Conservation (phyloP, 1,140 invertebrate species). For the Solenopsis invicta region DNA sequence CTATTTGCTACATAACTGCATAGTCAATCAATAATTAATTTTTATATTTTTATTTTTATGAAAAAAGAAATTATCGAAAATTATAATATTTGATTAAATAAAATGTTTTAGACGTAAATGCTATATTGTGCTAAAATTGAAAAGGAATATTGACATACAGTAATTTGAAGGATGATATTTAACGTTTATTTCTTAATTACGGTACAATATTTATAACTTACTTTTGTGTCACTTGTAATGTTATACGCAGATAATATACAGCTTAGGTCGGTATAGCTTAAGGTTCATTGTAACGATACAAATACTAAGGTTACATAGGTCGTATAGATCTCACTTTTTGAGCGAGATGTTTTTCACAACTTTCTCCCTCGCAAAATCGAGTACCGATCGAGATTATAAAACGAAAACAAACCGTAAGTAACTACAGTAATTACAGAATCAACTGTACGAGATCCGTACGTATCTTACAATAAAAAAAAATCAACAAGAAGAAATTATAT, state of each 20-base stretch:
- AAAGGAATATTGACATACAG: background rate
- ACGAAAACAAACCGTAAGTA: background rate
- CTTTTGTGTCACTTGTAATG: constrained; percentile 79
- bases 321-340: constrained; percentile 61
- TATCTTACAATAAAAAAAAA: background rate
- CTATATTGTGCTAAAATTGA: constrained; percentile 25
- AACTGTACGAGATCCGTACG: too few species aligned
- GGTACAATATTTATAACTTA: constrained; percentile 84
- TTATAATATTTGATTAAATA: background rate
- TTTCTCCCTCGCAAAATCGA: constrained; percentile 48
- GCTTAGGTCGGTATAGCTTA: constrained; percentile 80
- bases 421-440: background rate
- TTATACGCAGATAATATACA: constrained; percentile 82
- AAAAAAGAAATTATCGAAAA: background rate
- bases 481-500: constrained; percentile 16
- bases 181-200: constrained; percentile 83
- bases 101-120: background rate
- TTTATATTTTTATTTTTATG: background rate
- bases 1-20: background rate
- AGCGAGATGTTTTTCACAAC: constrained; percentile 17
- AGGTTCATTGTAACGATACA: constrained; percentile 82
- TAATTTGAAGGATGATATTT: constrained; percentile 81
- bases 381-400: constrained; percentile 3
- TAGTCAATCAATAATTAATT: background rate
- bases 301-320: constrained; percentile 81